Evolutionary conservation across 2,888 invertebrate genomes (phyloP), one percentile per base, ranked within the genome.

Genomic region (Onthophagus sagittarius): DNA sequence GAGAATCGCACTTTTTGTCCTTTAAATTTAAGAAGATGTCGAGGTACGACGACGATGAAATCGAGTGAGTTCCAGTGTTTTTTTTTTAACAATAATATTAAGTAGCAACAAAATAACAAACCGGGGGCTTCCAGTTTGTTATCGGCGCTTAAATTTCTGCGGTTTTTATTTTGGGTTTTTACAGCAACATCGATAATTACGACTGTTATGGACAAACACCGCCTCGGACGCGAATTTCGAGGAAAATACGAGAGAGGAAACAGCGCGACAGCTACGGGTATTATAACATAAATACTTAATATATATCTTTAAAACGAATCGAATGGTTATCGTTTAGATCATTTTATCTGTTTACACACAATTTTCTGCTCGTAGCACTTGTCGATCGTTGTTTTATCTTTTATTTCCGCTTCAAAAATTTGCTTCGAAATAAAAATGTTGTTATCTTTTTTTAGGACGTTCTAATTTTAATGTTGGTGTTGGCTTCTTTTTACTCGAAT

Each of bases 171-270:
- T 15, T 64, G 15, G 31, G n/a, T 67, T 13, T 70, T 39, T 70
- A 14, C 70, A 70, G 70, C 70, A 76, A 86, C 70, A 83, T 83
- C 14, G 83, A 84, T 72, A 85, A 87, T 75, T 89, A 87, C 79
- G 94, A 93, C 80, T 88, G 90, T 76, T 92, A 92, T 78, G 92
- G 93, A 71, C 90, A 89, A 81, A 94, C 94, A 65, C 94, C 94
- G n/a, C 94, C 94, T 0, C 88, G 94, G 77, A 92, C 93, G 70
- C 89, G 93, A 80, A 90, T 92, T 79, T 84, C 83, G 76, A 84
- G 88, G 64, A 87, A 87, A 77, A 86, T 86, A 77, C 85, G 86
- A 33, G 87, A 87, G 77, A 84, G 85, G 77, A 87, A 84, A 77
- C 85, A 86, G 72, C 88, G 90, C 80, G 88, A 89, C 77, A 91